Evolutionary conservation across 2,797 vertebrate species (phyloP).

Genomic region (Perodicticus potto): DNA sequence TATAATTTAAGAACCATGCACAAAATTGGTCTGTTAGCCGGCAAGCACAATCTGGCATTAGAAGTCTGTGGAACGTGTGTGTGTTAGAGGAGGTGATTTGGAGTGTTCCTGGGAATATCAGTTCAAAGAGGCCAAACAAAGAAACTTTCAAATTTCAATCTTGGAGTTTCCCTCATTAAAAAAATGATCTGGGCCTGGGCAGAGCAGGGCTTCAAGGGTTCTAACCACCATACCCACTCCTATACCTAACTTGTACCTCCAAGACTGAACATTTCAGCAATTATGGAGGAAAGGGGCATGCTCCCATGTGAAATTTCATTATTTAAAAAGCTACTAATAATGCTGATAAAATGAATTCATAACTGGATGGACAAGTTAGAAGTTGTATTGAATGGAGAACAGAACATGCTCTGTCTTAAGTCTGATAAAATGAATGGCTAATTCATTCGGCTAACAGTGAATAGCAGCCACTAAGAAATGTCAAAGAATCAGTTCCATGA

Average conservation of each 20-base stretch:
- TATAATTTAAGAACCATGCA: background rate
- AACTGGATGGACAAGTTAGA: slow-evolving; percentile 40
- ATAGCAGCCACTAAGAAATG: slow-evolving; percentile 9
- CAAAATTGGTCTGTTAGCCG: background rate
- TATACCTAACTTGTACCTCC: background rate
- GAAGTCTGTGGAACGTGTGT: background rate
- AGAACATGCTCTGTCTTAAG: slow-evolving; percentile 37
- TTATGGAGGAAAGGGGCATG: background rate
- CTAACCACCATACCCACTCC: background rate
- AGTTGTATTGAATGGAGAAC: background rate
- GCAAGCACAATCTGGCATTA: background rate
- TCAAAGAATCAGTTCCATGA: background rate
- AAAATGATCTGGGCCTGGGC: slow-evolving; percentile 20
- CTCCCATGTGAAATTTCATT: background rate
- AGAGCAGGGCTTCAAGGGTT: background rate
- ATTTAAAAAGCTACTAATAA: slow-evolving; percentile 13
- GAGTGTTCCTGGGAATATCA: background rate
- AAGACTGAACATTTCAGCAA: slow-evolving; percentile 4
- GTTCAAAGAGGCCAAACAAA: background rate
- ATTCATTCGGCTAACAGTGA: background rate
- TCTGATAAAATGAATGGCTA: slow-evolving; percentile 41
- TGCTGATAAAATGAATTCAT: background rate
- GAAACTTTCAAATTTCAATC: background rate
- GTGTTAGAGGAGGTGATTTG: background rate
- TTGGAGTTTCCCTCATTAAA: slow-evolving; percentile 46